Conservation (phyloP, 2,113 vertebrate species). For the Beaufortia kweichowensis region DNA sequence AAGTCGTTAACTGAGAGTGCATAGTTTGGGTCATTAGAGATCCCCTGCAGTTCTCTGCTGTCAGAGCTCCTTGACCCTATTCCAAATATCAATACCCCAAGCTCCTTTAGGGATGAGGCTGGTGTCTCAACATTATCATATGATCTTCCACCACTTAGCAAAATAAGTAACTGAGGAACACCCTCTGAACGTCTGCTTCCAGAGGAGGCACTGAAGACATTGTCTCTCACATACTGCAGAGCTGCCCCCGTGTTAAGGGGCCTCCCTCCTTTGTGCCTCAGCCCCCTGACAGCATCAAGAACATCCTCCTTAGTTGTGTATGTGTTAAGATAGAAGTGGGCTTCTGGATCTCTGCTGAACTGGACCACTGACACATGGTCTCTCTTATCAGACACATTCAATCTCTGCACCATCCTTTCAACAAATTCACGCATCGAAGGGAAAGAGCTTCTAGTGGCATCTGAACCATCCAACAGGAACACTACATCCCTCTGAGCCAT, state of each 20-base stretch:
- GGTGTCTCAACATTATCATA: slow-evolving; percentile 40
- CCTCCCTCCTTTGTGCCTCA: slow-evolving; percentile 58
- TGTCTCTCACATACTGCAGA: slow-evolving; percentile 60
- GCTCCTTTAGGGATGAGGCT: slow-evolving; percentile 26
- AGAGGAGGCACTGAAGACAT: slow-evolving; percentile 56
- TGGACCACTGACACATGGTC: slow-evolving; percentile 84
- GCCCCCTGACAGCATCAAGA: slow-evolving; percentile 22
- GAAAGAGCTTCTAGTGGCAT: slow-evolving; percentile 72
- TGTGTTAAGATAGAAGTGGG: slow-evolving; percentile 48
- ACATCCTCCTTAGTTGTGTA: slow-evolving; percentile 21
- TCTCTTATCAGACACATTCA: slow-evolving; percentile 80
- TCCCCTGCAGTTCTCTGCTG: slow-evolving; percentile 71
- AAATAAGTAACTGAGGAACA: slow-evolving; percentile 59
- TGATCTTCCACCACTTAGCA: slow-evolving; percentile 60
- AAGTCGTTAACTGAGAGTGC: slow-evolving; percentile 36
- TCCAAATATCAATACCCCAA: slow-evolving; percentile 73
- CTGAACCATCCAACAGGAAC: slow-evolving; percentile 92
- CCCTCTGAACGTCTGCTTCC: slow-evolving; percentile 57
- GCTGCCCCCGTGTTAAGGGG: slow-evolving; percentile 56
- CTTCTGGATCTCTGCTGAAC: slow-evolving; percentile 75
- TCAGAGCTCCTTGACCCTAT: slow-evolving; percentile 72
- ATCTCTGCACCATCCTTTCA: slow-evolving; percentile 77
- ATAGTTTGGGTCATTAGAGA: slow-evolving; percentile 21
- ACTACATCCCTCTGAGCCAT: slow-evolving; percentile 82
- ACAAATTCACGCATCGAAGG: slow-evolving; percentile 89